Base-by-base conservation (phyloP, 2,113 vertebrate genomes). In the Otolemur garnettii region DNA sequence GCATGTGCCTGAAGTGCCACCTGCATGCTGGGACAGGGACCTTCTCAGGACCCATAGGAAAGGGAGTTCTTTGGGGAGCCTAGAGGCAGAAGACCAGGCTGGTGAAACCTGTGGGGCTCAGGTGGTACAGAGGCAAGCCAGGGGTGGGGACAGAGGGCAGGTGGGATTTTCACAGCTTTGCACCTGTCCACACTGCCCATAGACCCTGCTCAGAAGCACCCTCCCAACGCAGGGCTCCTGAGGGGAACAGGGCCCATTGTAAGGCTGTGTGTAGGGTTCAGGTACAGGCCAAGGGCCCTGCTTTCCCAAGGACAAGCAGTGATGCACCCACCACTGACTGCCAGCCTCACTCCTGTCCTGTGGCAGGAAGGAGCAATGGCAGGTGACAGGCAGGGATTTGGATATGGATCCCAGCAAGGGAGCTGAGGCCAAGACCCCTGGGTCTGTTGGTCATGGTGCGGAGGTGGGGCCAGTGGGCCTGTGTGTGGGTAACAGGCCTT, bases 171-270 rank as follows among this genome's bases (percentile, higher is more conserved):
- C 11, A 26, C 22, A 33, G 4, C 21, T 8, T 1, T 60, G 69
- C 62, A 0, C 21, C 55, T 33, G 4, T 53, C 57, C 42, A 17
- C 0, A 28, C 55, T 64, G 55, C 7, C 5, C 0, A 19, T 38
- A 35, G 17, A 33, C 3, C 19, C 33, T 0, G 59, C 30, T 64
- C 35, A 50, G 82, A 28, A 85, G 19, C 11, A 0, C 8, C n/a
- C 28, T 57, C 13, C 38, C 33, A 35, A 4, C 4, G 14, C 30
- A 68, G 21, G 57, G 42, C 15, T 85, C 82, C 42, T 30, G 35
- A 38, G 68, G 60, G 71, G 30, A 50, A 21, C 60, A 0, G 14
- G 6, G 11, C 38, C 33, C n/a, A 14, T 22, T 30, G 22, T 21
- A 68, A 28, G 60, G n/a, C 4, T 88, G 7, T 33, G 75, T 50